Conservation (phyloP, 2,888 invertebrate species). For the Tortricodes alternella region DNA sequence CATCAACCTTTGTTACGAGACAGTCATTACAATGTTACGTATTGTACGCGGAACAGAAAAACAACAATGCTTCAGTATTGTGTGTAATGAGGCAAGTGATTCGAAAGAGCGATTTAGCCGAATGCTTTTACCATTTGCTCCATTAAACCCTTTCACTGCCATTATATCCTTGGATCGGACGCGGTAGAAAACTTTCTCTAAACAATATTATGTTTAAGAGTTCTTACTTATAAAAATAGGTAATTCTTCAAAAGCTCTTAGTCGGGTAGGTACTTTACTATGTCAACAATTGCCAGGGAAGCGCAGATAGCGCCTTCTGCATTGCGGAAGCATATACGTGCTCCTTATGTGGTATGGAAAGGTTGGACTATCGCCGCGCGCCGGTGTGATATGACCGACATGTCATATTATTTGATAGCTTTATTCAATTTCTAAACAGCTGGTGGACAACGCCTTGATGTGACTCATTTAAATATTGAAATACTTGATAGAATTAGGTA, state of each 20-base stretch:
- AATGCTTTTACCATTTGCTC: constrained; percentile 34
- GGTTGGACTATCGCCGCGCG: constrained; percentile 18
- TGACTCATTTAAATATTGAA: constrained; percentile 1
- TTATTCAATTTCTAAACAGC: constrained; percentile 13
- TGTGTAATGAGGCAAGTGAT: constrained; percentile 49
- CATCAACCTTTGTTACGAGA: constrained; percentile 17
- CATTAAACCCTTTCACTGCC: constrained; percentile 40
- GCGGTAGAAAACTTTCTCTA: constrained; percentile 16
- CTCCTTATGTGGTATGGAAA: constrained; percentile 34
- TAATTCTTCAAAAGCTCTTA: too few species aligned
- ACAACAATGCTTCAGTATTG: constrained; percentile 35
- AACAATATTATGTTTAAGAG: constrained; percentile 3
- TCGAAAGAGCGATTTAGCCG: constrained; percentile 36
- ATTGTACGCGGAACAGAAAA: constrained; percentile 28
- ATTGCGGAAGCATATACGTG: constrained; percentile 50
- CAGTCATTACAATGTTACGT: constrained; percentile 14
- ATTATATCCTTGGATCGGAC: constrained; percentile 24
- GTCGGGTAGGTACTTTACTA: constrained; percentile 40
- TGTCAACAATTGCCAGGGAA: constrained; percentile 46
- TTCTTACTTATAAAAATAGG: not conserved
- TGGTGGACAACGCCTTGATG: constrained; percentile 3
- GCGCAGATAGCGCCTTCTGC: constrained; percentile 40
- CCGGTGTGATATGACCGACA: constrained; percentile 5
- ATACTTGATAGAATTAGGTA: too few species aligned
- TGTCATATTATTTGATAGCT: constrained; percentile 15